These are phyloP conservation scores for Poicephalus meyeri DNA, from an alignment of 2,113 vertebrate genomes.

Conservation along the genomic window DNA sequence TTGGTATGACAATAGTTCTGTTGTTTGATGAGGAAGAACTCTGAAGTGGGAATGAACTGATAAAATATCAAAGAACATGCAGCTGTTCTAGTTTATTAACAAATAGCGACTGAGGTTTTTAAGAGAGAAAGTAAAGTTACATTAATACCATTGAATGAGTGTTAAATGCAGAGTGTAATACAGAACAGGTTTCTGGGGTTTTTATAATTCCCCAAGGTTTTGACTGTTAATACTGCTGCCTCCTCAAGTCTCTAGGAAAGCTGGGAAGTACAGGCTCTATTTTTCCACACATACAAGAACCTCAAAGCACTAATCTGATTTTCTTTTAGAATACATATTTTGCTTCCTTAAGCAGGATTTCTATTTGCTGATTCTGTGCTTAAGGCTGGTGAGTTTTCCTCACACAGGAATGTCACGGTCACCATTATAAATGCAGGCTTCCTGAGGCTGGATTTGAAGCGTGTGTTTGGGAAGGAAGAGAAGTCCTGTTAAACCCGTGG, in stretches of 20 bases:
- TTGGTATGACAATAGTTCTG: neutral
- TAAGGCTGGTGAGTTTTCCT: neutral
- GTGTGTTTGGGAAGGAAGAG: neutral
- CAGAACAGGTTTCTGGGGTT: neutral
- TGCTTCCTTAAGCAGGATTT: neutral
- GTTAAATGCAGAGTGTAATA: neutral
- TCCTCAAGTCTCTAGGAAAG: neutral
- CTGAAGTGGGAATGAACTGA: neutral
- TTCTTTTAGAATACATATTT: neutral
- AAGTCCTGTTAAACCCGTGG: neutral
- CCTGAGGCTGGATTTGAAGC: neutral
- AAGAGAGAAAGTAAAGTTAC: neutral
- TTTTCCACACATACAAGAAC: neutral
- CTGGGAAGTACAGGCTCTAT: neutral
- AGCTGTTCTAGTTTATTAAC: neutral
- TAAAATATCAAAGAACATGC: accelerated
- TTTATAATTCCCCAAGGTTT: neutral
- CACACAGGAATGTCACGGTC: neutral
- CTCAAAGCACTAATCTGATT: neutral
- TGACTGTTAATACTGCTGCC: neutral
- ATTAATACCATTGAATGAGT: neutral
- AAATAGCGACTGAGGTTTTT: neutral
- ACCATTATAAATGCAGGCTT: neutral
- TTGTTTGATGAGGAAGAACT: neutral
- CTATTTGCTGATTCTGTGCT: neutral